A percentile compares a stretch with the other conserved stretches of the same genome.
Evolutionary conservation across 2,113 vertebrate genomes (phyloP).

Genomic region (Saimiri boliviensis): DNA sequence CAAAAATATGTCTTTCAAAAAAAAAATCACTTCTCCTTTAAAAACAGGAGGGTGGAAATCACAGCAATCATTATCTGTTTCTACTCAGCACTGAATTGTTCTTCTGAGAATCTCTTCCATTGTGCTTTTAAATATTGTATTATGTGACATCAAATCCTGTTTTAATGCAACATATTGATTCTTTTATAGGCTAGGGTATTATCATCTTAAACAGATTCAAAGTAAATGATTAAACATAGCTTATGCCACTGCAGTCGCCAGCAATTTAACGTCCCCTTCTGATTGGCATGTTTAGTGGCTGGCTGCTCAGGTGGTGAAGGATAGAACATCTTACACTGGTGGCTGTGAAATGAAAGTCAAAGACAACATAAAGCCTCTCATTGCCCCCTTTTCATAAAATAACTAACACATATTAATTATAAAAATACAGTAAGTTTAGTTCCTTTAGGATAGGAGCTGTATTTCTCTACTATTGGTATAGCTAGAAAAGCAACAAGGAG

Average conservation of each 20-base stretch:
- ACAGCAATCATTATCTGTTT: constrained; percentile 16
- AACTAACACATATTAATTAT: background rate
- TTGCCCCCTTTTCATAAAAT: background rate
- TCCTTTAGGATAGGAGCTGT: background rate
- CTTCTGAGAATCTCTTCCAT: constrained; percentile 50
- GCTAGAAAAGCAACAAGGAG: background rate
- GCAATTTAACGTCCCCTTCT: constrained; percentile 57
- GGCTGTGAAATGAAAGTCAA: background rate
- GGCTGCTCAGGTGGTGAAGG: constrained; percentile 34
- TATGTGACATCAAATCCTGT: constrained; percentile 52
- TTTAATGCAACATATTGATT: constrained; percentile 74
- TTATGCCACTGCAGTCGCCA: constrained; percentile 46
- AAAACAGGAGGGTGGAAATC: constrained; percentile 14
- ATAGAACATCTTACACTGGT: background rate
- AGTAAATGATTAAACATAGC: constrained; percentile 61
- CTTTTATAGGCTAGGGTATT: constrained; percentile 46
- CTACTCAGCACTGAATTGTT: constrained; percentile 37
- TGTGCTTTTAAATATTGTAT: constrained; percentile 59
- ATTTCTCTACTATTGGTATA: background rate
- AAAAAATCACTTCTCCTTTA: background rate
- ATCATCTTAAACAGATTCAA: constrained; percentile 71
- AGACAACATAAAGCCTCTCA: background rate
- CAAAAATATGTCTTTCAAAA: background rate
- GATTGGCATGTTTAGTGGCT: constrained; percentile 23
- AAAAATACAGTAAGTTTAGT: background rate